Evolutionary conservation across 2,888 invertebrate species (phyloP).

Genomic region (Leptinotarsa rubiginosa): DNA sequence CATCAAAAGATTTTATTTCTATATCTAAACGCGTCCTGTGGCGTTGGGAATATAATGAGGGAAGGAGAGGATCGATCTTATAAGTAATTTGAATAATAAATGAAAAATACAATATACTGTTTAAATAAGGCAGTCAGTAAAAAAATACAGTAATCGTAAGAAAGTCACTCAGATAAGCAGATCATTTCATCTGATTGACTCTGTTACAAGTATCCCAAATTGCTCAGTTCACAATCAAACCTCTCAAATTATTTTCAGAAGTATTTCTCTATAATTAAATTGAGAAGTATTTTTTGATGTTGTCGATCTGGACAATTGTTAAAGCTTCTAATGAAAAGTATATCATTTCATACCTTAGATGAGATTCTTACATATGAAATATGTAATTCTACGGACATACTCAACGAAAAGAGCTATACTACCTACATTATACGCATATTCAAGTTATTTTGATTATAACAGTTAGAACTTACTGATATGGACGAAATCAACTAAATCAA

Average conservation of each 20-base stretch:
- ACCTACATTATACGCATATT: conserved; percentile 39
- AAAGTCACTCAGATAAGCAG: not conserved
- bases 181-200: not conserved
- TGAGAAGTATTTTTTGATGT: conserved; percentile 1
- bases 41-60: not conserved
- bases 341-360: conserved; percentile 4
- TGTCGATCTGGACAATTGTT: not conserved
- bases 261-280: not conserved
- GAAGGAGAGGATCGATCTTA: not conserved
- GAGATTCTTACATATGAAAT: conserved; percentile 5
- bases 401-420: conserved; percentile 34
- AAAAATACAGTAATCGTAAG: conserved; percentile 42
- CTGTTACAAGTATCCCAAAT: conserved; percentile 2
- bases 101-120: conserved; percentile 39
- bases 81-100: conserved; percentile 16
- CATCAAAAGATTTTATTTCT: too few relatives aligned
- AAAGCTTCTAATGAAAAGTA: not conserved
- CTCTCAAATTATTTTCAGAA: not conserved
- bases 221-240: conserved; percentile 1
- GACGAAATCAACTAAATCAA: conserved; percentile 52
- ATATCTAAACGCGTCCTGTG: not conserved
- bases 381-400: conserved; percentile 20
- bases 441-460: conserved; percentile 45
- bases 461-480: conserved; percentile 52
- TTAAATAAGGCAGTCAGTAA: conserved; percentile 54